Base-by-base conservation (phyloP, 2,888 invertebrate species). In the Leptura quadrifasciata region DNA sequence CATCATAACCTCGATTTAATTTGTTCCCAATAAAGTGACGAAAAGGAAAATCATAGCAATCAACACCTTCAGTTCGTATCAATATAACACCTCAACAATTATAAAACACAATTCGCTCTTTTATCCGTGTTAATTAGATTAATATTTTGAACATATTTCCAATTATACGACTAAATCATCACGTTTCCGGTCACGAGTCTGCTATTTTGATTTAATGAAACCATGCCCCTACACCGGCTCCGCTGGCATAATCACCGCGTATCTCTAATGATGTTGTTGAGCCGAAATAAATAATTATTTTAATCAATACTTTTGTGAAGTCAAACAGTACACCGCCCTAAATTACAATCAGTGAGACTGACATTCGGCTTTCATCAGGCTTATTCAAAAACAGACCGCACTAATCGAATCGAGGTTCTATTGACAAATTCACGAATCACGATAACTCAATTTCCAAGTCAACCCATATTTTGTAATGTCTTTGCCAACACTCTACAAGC, bases 341-440 rank as follows among this genome's bases (percentile, higher is more conserved):
- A 69, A 69, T 69, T 58, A 69, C 70, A 75, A 75, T 75, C 73
- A 75, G 69, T 71, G 69, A 58, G 55, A 63, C 70, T 75, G 75
- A 71, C 75, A 57, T 75, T 63, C 69, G 69, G 70, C 70, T 61
- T 75, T 75, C 75, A 75, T 75, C 70, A 70, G n/a, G 47, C 57
- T 61, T 72, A 64, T 67, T 77, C 76, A 76, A 77, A 77, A 77
- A 77, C 77, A 75, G 76, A 78, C 71, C 74, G 35, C 73, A 70
- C 64, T 76, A 78, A 78, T 76, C 67, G 73, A 76, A 61, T 76
- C 67, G 61, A 57, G 71, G 15, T 17, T 39, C 55, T 74, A 78
- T 78, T 78, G 78, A 74, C 76, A 71, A 74, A 76, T 76, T 76
- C 76, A 61, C 71, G 74, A 74, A 73, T 65, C 76, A 54, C 60